Percentiles rank a stretch among this genome's conserved stretches.
Evolutionary conservation across 2,113 vertebrate species (phyloP).

Genomic region (Atherinomorus stipes): DNA sequence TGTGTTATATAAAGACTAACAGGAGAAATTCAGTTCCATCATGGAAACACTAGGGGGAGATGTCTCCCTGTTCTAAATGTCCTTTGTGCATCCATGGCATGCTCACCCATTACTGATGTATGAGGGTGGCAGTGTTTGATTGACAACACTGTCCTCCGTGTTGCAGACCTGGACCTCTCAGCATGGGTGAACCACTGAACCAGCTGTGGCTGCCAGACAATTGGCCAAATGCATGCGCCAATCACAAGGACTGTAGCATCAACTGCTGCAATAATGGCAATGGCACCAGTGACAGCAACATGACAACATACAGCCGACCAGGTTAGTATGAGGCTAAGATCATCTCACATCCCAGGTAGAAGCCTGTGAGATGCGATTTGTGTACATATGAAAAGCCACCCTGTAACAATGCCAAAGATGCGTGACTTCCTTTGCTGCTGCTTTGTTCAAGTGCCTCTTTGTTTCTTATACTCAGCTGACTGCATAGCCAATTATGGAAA

Average conservation of each 20-base stretch:
- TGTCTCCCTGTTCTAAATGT: slow-evolving; percentile 46
- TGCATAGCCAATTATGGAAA: slow-evolving; percentile 98
- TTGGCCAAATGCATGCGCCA: slow-evolving; percentile 94
- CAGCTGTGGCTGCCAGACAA: slow-evolving; percentile 95
- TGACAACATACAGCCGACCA: slow-evolving; percentile 95
- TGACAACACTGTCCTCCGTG: slow-evolving; percentile 54
- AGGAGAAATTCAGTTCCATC: slow-evolving; percentile 18
- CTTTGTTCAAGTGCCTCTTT: slow-evolving; percentile 33
- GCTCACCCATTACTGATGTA: neutral
- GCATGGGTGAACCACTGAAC: slow-evolving; percentile 89
- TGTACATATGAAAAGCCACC: neutral
- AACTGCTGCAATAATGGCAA: slow-evolving; percentile 93
- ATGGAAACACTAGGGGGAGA: slow-evolving; percentile 65
- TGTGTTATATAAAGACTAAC: slow-evolving; percentile 43
- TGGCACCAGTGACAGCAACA: slow-evolving; percentile 93
- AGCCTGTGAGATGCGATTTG: neutral
- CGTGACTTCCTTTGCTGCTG: slow-evolving; percentile 23
- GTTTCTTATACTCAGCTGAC: slow-evolving; percentile 85
- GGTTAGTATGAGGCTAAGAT: slow-evolving; percentile 80
- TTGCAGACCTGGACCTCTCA: slow-evolving; percentile 91
- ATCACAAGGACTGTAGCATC: slow-evolving; percentile 94
- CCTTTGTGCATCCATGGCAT: neutral
- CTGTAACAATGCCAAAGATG: neutral
- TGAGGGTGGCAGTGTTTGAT: slow-evolving; percentile 49
- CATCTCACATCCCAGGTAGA: neutral